Evolutionary conservation across 2,888 invertebrate species (phyloP).

Genomic region (Enchytraeus crypticus): DNA sequence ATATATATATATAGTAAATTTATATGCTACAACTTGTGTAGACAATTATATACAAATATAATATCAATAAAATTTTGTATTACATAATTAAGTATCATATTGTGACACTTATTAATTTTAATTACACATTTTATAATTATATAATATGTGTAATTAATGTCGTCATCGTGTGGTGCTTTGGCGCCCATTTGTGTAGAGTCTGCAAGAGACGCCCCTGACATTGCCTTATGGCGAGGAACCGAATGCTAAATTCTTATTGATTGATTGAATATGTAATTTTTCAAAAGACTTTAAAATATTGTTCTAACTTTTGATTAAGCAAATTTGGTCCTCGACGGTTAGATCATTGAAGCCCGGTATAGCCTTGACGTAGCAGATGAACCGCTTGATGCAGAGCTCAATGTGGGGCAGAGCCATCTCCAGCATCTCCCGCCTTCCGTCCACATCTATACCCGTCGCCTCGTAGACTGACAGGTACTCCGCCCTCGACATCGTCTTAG

Average conservation of each 20-base stretch:
- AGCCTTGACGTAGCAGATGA: conserved; percentile 40
- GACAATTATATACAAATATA: no score
- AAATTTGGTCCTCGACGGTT: conserved; percentile 38
- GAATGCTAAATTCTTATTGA: no score
- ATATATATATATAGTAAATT: no score
- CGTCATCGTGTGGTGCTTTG: no score
- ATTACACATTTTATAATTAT: not conserved
- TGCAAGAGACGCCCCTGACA: no score
- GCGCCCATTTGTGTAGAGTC: no score
- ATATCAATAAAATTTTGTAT: no score
- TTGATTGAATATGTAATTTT: no score
- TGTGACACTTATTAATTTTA: not conserved
- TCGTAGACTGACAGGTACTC: conserved; percentile 39
- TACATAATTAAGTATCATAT: conserved; percentile 23
- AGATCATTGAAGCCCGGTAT: conserved; percentile 41
- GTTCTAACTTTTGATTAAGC: conserved; percentile 41
- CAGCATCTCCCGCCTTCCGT: conserved; percentile 35
- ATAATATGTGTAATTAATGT: no score
- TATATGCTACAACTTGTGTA: no score
- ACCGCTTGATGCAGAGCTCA: conserved; percentile 35
- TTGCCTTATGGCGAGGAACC: no score
- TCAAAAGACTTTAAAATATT: no score
- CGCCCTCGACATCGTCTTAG: conserved; percentile 33
- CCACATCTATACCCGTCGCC: conserved; percentile 42
- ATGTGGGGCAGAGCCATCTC: conserved; percentile 32